Conservation (phyloP, 1,140 invertebrate species). For the Magallana ariakensis region DNA sequence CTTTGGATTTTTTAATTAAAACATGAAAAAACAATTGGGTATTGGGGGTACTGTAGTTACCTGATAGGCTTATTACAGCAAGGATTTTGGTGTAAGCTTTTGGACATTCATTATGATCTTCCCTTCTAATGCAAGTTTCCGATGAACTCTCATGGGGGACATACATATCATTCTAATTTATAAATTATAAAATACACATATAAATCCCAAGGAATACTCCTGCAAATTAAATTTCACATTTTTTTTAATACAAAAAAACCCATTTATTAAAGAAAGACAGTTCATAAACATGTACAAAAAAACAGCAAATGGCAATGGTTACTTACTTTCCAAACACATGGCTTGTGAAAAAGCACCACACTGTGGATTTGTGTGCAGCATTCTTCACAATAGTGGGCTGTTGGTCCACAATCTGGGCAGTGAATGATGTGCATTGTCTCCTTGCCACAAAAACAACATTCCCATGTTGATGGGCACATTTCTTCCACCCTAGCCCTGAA, state of each 20-base stretch:
- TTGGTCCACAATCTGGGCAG: slow-evolving; percentile 48
- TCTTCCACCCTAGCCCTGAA: slow-evolving; percentile 31
- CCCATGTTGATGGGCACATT: slow-evolving; percentile 37
- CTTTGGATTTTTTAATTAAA: neutral
- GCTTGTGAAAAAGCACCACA: slow-evolving; percentile 18
- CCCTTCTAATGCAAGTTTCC: slow-evolving; percentile 2
- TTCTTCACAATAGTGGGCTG: slow-evolving; percentile 38
- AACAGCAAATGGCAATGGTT: neutral
- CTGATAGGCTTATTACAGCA: slow-evolving; percentile 21
- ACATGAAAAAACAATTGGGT: neutral
- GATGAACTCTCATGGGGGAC: neutral
- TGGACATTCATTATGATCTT: slow-evolving; percentile 24
- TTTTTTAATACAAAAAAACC: neutral
- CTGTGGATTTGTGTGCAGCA: slow-evolving; percentile 32
- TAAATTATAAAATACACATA: neutral
- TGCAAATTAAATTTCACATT: neutral
- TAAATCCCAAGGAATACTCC: neutral
- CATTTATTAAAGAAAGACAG: neutral
- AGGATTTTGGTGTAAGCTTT: neutral
- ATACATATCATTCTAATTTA: slow-evolving; percentile 4
- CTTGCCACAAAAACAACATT: slow-evolving; percentile 40
- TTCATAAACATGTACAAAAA: slow-evolving; percentile 1
- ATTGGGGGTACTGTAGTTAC: neutral
- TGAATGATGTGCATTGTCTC: slow-evolving; percentile 22
- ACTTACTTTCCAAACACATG: slow-evolving; percentile 18